Evolutionary conservation across 1,140 invertebrate genomes (phyloP), one percentile per base, ranked within the genome.

Genomic region (Oryzaephilus surinamensis): DNA sequence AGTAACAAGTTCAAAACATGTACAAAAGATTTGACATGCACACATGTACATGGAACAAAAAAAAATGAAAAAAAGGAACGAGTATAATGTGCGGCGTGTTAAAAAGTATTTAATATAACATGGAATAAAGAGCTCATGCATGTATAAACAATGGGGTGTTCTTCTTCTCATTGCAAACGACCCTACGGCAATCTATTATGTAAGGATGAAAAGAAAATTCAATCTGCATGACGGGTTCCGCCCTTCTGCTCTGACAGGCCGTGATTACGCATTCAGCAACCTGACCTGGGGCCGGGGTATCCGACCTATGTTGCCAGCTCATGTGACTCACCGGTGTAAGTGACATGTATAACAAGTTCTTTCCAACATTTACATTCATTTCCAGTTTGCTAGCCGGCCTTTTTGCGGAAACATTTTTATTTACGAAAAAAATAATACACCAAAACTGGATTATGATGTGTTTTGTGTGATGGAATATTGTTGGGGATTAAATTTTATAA

Each of bases 161-260:
- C 38, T 35, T 32, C 24, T n/a, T 38, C 30, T 46, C 48, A 34
- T 42, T 41, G 32, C 36, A 27, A 32, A 32, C 30, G 26, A 29
- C 34, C 52, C 38, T 15, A 26, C n/a, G 48, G 54, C 56, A 33
- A 51, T 55, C 50, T 43, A 57, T 58, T 58, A 55, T 57, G 50
- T 48, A 51, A 54, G 41, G 54, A 57, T 58, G 56, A 55, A 58
- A 57, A 57, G 56, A 57, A 57, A 58, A 58, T 58, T 58, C 52
- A 58, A 58, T 58, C 54, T 55, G 44, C 46, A 47, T 53, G 56
- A 57, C 52, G 45, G 52, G 44, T 49, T 45, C 51, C 46, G 46
- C 45, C 50, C 46, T 51, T 47, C 41, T 52, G 49, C 38, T 40
- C 50, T 58, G 56, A 58, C 56, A 58, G 52, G 42, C 46, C 43